Conservation (phyloP, 2,888 invertebrate genomes). For the Brenthis daphne region DNA sequence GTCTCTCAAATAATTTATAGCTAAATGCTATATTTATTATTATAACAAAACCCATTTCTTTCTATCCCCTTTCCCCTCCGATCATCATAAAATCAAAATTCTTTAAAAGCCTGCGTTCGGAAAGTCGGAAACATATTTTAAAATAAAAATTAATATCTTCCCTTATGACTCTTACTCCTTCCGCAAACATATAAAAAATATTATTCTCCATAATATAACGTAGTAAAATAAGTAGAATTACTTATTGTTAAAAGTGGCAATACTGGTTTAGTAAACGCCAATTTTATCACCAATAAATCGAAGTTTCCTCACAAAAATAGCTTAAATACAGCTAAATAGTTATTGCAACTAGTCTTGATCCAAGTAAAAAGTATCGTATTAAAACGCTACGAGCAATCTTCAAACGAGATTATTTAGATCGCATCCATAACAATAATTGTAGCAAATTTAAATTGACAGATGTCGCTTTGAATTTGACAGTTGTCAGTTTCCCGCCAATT, state of each 20-base stretch:
- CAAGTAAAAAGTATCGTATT: not conserved
- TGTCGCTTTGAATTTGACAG: conserved; percentile 18
- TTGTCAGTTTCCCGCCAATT: conserved; percentile 24
- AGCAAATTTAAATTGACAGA: conserved; percentile 5
- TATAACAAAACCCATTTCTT: not conserved
- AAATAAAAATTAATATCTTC: conserved; percentile 4
- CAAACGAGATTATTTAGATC: not conserved
- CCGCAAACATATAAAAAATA: conserved; percentile 1
- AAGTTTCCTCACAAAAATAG: not conserved
- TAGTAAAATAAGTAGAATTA: conserved; percentile 7
- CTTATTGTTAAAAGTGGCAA: conserved; percentile 9
- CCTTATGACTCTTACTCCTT: conserved; percentile 1
- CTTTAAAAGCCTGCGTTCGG: not conserved
- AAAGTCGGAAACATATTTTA: conserved; percentile 13
- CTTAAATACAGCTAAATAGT: not conserved
- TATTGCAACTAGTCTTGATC: conserved; percentile 1
- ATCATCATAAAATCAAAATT: not conserved
- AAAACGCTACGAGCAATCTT: not conserved
- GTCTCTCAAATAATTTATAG: conserved; percentile 10
- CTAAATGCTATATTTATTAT: conserved; percentile 5
- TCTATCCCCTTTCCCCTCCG: not conserved
- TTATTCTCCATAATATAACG: not conserved
- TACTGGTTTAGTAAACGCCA: conserved; percentile 14
- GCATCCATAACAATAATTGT: not conserved
- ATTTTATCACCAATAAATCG: not conserved